These are phyloP conservation scores for Ameiurus melas DNA, from an alignment of 2,113 vertebrate genomes.

Conservation along the genomic window DNA sequence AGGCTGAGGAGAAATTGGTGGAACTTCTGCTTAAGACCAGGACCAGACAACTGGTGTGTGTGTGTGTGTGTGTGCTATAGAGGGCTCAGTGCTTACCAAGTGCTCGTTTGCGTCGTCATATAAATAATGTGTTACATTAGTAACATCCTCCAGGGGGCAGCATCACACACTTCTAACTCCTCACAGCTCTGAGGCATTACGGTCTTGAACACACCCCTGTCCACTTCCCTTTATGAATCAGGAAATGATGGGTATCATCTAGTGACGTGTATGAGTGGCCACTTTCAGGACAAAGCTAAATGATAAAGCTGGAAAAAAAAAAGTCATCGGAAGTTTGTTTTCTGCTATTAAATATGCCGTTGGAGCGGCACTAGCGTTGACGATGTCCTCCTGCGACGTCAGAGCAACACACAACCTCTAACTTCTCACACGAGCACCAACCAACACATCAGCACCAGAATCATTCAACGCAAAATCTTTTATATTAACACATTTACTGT, in stretches of 20 bases:
- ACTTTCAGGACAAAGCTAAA: neutral
- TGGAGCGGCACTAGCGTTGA: neutral
- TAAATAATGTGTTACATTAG: neutral
- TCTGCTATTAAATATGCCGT: neutral
- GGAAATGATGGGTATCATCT: neutral
- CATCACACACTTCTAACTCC: neutral
- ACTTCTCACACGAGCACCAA: neutral
- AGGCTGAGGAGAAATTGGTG: neutral
- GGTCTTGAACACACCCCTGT: neutral
- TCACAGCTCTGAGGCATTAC: neutral
- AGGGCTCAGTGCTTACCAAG: neutral
- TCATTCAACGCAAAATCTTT: neutral
- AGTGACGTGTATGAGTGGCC: neutral
- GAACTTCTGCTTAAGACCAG: neutral
- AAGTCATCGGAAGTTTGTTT: neutral
- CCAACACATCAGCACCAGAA: neutral
- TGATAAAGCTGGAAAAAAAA: neutral
- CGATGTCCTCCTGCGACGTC: neutral
- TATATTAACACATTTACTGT: neutral
- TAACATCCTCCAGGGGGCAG: slow-evolving; percentile 22
- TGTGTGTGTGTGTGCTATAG: neutral
- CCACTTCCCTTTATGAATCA: neutral
- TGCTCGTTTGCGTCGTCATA: neutral
- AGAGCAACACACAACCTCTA: neutral
- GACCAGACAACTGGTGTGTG: neutral